A percentile compares a stretch with the other conserved stretches of the same genome.
phyloP scores from a whole-genome alignment of 1,140 invertebrate species.

The Sarcophaga peregrina region DNA sequence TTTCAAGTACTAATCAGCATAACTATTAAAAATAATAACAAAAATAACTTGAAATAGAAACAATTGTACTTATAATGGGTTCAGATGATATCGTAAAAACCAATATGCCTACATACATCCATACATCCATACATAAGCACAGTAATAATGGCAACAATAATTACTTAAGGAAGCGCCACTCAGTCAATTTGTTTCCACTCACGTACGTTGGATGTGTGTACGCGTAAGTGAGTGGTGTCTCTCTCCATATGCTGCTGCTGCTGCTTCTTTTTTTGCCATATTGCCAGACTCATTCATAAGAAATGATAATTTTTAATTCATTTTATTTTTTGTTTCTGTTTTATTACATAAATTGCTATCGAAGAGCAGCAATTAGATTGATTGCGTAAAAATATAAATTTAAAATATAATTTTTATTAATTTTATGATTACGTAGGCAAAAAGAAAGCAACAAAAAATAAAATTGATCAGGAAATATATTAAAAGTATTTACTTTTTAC shows the following conservation, averaged over 20 bases:
- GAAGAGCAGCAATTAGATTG: neutral
- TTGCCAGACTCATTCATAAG: no score
- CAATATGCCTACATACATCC: no score
- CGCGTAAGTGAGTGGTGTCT: no score
- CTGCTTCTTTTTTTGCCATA: neutral
- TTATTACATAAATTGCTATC: no score
- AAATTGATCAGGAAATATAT: no score
- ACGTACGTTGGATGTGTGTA: no score
- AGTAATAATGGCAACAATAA: neutral
- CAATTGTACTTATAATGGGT: no score
- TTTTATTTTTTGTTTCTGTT: no score
- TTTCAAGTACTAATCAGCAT: constrained; percentile 1
- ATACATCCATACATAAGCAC: no score
- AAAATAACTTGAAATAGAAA: neutral
- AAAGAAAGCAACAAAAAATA: constrained; percentile 10
- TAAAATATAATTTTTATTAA: neutral
- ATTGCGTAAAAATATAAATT: constrained; percentile 23
- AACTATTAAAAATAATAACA: neutral
- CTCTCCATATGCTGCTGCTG: neutral
- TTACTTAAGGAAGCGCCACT: constrained; percentile 36
- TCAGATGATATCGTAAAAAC: no score
- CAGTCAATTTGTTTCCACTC: neutral
- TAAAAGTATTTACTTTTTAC: no score
- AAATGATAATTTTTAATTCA: no score
- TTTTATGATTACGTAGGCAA: constrained; percentile 10